A percentile compares a stretch with the other conserved stretches of the same genome.
Evolutionary conservation across 2,888 invertebrate genomes (phyloP).

Genomic region (Laothoe populi): DNA sequence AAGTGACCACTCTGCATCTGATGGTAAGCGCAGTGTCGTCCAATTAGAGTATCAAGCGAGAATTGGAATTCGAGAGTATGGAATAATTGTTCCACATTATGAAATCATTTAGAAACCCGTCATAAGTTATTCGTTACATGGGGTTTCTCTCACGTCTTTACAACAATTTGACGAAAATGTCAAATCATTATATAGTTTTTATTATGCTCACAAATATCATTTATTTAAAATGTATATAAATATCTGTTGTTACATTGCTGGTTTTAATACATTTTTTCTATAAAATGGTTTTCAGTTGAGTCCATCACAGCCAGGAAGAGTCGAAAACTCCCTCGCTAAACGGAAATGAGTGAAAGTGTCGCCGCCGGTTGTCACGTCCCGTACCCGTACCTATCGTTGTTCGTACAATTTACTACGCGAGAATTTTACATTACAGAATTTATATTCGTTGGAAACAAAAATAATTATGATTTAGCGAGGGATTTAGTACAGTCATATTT

Average conservation of each 20-base stretch:
- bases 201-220: background rate
- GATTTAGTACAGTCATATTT: too few relatives aligned
- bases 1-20: too few relatives aligned
- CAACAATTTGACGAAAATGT: too few relatives aligned
- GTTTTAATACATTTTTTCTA: slow-evolving; percentile 35
- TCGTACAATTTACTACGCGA: slow-evolving; percentile 32
- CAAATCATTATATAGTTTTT: background rate
- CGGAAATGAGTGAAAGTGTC: slow-evolving; percentile 69
- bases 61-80: too few relatives aligned
- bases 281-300: slow-evolving; percentile 41
- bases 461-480: too few relatives aligned
- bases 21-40: too few relatives aligned
- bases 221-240: background rate
- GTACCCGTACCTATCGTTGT: slow-evolving; percentile 35
- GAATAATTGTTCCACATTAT: too few relatives aligned
- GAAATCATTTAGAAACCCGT: too few relatives aligned
- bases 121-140: too few relatives aligned
- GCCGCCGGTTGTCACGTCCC: slow-evolving; percentile 52
- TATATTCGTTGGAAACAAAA: background rate
- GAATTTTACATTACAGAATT: slow-evolving; percentile 6
- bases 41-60: too few relatives aligned
- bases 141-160: too few relatives aligned
- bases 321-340: slow-evolving; percentile 57
- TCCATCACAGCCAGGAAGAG: slow-evolving; percentile 67
- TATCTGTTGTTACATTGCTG: background rate